Evolutionary conservation across 2,888 invertebrate species (phyloP).

Genomic region (Drosophila antonietae): DNA sequence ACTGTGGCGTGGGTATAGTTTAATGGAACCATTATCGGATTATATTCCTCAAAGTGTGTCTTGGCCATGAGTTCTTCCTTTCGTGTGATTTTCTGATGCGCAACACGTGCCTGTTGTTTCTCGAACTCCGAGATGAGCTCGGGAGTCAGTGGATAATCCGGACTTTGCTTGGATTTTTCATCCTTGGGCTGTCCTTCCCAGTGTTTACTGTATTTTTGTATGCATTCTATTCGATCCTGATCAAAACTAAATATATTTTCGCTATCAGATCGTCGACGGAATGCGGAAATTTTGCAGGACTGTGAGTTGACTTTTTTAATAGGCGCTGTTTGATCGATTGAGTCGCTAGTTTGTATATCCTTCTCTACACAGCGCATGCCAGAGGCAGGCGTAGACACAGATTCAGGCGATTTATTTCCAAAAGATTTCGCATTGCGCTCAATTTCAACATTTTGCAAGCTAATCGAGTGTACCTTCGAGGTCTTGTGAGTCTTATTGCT

Average conservation of each 20-base stretch:
- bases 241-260: slow-evolving; percentile 91
- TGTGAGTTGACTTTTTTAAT: slow-evolving; percentile 78
- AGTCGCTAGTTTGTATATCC: slow-evolving; percentile 82
- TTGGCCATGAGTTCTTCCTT: slow-evolving; percentile 89
- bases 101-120: slow-evolving; percentile 85
- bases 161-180: slow-evolving; percentile 87
- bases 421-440: slow-evolving; percentile 86
- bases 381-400: slow-evolving; percentile 71
- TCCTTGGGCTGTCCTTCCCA: slow-evolving; percentile 83
- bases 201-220: slow-evolving; percentile 86
- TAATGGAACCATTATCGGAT: slow-evolving; percentile 87
- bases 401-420: slow-evolving; percentile 82
- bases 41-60: slow-evolving; percentile 89
- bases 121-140: slow-evolving; percentile 88
- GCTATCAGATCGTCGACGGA: slow-evolving; percentile 89
- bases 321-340: slow-evolving; percentile 78
- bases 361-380: slow-evolving; percentile 80
- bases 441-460: slow-evolving; percentile 89
- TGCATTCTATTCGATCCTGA: slow-evolving; percentile 90
- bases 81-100: slow-evolving; percentile 86
- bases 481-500: slow-evolving; percentile 86
- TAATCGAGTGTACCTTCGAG: slow-evolving; percentile 88
- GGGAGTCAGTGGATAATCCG: slow-evolving; percentile 86
- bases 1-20: slow-evolving; percentile 90
- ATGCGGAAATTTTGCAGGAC: slow-evolving; percentile 83